Evolutionary conservation across 2,888 invertebrate species (phyloP).

Genomic region (Adelphocoris suturalis): DNA sequence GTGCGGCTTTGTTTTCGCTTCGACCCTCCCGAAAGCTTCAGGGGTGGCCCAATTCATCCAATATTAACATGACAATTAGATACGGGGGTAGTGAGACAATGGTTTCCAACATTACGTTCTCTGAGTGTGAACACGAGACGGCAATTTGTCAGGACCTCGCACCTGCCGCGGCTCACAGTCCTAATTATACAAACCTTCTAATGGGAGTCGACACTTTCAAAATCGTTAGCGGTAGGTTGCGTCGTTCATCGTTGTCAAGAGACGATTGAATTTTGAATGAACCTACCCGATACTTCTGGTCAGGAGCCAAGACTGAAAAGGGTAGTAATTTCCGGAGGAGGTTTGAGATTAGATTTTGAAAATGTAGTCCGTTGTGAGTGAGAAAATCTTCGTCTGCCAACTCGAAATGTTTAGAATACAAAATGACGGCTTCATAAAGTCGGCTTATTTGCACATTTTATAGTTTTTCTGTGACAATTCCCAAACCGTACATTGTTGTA

Average conservation of each 20-base stretch:
- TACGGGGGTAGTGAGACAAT: conserved; percentile 64
- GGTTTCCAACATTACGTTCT: conserved; percentile 61
- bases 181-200: conserved; percentile 52
- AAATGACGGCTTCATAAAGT: too few relatives aligned
- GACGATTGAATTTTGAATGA: neutral
- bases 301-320: too few relatives aligned
- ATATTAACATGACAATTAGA: conserved; percentile 69
- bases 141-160: conserved; percentile 63
- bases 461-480: too few relatives aligned
- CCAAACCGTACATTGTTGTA: too few relatives aligned
- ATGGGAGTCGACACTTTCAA: conserved; percentile 37
- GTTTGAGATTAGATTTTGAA: too few relatives aligned
- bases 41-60: conserved; percentile 51
- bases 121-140: conserved; percentile 65
- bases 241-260: conserved; percentile 9
- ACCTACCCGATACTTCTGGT: neutral
- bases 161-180: conserved; percentile 59
- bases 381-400: too few relatives aligned
- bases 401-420: too few relatives aligned
- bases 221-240: neutral
- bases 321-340: too few relatives aligned
- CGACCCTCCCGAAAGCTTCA: conserved; percentile 4
- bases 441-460: too few relatives aligned
- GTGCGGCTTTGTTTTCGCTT: conserved; percentile 58
- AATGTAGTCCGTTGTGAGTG: too few relatives aligned